Evolutionary conservation across 2,888 invertebrate species (phyloP).

Genomic region (Melikaiella ostensackeni): DNA sequence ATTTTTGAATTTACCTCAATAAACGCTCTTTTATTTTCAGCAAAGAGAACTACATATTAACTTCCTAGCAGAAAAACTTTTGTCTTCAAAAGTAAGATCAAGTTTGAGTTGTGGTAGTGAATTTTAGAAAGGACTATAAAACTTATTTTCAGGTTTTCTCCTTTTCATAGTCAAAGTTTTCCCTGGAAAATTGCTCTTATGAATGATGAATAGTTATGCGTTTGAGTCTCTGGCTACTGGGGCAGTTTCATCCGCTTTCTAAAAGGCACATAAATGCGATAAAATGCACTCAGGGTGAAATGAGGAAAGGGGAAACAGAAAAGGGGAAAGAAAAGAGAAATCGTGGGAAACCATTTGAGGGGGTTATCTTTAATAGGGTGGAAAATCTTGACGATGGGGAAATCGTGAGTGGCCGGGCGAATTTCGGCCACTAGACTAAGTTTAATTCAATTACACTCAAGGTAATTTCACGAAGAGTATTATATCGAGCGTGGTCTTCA

Average conservation of each 20-base stretch:
- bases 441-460: conserved; percentile 54
- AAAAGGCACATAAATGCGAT: conserved; percentile 34
- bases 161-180: conserved; percentile 36
- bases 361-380: conserved; percentile 48
- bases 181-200: conserved; percentile 2
- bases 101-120: background rate
- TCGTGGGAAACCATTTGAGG: conserved; percentile 39
- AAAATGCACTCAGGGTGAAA: conserved; percentile 32
- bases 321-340: conserved; percentile 28
- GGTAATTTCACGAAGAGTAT: background rate
- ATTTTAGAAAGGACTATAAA: conserved; percentile 7
- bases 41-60: too few relatives aligned
- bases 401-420: conserved; percentile 18
- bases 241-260: conserved; percentile 12
- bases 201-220: conserved; percentile 41
- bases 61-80: too few relatives aligned
- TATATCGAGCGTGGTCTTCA: background rate
- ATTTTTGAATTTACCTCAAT: too few relatives aligned
- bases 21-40: too few relatives aligned
- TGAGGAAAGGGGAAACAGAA: conserved; percentile 16
- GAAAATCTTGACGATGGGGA: conserved; percentile 52
- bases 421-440: conserved; percentile 48
- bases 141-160: conserved; percentile 21
- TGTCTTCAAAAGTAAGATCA: too few relatives aligned
- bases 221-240: conserved; percentile 38